Evolutionary conservation across 2,888 invertebrate species (phyloP), one percentile per base, ranked within the genome.

Genomic region (Serripes groenlandicus): DNA sequence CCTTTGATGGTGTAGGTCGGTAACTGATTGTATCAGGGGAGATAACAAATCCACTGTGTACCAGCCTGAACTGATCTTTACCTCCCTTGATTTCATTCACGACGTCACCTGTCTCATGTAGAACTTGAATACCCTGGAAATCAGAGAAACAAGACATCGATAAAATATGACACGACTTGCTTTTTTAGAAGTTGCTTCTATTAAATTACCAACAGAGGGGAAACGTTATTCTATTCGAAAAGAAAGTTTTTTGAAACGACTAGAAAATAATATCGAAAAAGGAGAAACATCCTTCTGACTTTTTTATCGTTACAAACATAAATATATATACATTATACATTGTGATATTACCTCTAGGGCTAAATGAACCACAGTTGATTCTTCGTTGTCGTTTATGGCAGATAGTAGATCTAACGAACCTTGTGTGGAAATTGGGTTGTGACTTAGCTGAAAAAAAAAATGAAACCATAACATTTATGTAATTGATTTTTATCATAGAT

Each of bases 391-490:
- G 30, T 78, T 75, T 5, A 91, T 78, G 7, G 88, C 90, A 11
- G 83, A 78, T 30, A 92, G 75, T 7, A 92, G 49, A 52, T 89
- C 87, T 69, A 89, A 49, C 9, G 89, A 86, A 18, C 92, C 92
- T 23, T 88, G 88, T 0, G 91, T 92, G 1, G 92, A 85, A 7
- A 92, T 58, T 0, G 91, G 91, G 71, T 92, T 92, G 34, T 84
- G 75, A 26, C 89, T 91, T 23, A 92, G 64, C 91, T 91, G 81
- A 21, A 87, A 87, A 72, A n/a, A 3, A 26, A 5, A 5, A 70
- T 26, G n/a, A n/a, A n/a, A n/a, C n/a, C n/a, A n/a, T 23, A 68
- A 68, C 18, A 9, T n/a, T n/a, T n/a, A n/a, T n/a, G n/a, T n/a
- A n/a, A n/a, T n/a, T n/a, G n/a, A n/a, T n/a, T n/a, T n/a, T n/a